Percentiles rank a stretch among this genome's conserved stretches.
Conservation (phyloP, 2,888 invertebrate genomes). For the Lepidonotus clava region DNA sequence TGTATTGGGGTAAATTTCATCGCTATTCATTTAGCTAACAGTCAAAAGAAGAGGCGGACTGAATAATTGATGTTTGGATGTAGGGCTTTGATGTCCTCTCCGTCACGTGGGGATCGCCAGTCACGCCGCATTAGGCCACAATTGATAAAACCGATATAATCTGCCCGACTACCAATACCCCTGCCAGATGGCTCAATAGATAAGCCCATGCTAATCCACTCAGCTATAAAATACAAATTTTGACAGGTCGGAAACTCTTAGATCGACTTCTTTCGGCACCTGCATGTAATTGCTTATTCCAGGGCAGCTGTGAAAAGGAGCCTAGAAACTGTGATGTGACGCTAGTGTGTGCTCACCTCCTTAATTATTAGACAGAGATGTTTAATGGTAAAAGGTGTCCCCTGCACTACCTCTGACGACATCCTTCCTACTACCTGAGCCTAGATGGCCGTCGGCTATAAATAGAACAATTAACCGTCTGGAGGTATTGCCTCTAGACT, state of each 20-base stretch:
- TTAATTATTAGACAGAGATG: neutral
- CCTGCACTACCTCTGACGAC: neutral
- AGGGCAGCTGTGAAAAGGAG: no score
- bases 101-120: neutral
- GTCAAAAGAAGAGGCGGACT: neutral
- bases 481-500: neutral
- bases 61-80: slow-evolving; percentile 31
- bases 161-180: neutral
- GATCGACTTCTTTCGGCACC: neutral
- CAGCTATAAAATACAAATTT: neutral
- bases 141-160: slow-evolving; percentile 19
- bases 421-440: neutral
- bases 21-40: neutral
- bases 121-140: neutral
- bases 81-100: neutral
- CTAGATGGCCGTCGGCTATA: neutral
- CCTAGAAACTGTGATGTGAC: no score
- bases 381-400: neutral
- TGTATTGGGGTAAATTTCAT: neutral
- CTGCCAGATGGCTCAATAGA: neutral
- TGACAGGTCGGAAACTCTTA: neutral
- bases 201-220: neutral
- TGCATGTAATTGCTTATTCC: slow-evolving; percentile 4
- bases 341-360: neutral
- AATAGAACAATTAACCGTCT: neutral